A percentile compares a stretch with the other conserved stretches of the same genome.
phyloP scores from a whole-genome alignment of 2,797 vertebrate species.

The Dryobates pubescens region DNA sequence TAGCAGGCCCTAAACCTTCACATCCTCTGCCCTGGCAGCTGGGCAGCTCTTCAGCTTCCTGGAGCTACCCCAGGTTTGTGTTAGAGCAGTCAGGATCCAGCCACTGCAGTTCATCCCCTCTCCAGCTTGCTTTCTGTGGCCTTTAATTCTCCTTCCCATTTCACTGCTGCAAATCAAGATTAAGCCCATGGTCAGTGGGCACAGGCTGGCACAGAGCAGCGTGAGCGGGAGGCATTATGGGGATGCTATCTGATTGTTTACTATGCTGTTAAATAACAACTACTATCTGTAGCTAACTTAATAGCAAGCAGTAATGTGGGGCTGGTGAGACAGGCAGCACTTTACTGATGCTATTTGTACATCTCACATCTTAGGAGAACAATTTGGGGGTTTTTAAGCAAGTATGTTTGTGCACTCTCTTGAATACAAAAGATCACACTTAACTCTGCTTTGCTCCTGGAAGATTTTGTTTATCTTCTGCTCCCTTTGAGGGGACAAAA shows the following conservation, averaged over 20 bases:
- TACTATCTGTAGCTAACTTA: background rate
- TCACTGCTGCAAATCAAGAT: conserved; percentile 6
- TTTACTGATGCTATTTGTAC: conserved; percentile 3
- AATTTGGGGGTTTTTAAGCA: background rate
- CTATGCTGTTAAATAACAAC: conserved; percentile 10
- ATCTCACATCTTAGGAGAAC: background rate
- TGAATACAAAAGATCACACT: conserved; percentile 3
- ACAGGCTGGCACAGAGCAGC: background rate
- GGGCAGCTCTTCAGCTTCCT: background rate
- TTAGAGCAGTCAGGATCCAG: background rate
- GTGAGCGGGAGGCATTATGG: background rate
- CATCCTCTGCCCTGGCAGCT: background rate
- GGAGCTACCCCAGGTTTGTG: background rate
- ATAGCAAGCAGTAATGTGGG: background rate
- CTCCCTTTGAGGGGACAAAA: background rate
- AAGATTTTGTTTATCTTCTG: background rate
- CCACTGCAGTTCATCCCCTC: background rate
- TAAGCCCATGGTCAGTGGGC: conserved; percentile 11
- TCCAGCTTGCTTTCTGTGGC: background rate
- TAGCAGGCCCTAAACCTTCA: background rate
- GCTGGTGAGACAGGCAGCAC: background rate
- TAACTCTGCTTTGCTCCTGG: background rate
- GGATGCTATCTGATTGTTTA: conserved; percentile 31
- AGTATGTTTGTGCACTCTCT: background rate
- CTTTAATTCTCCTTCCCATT: conserved; percentile 15